phyloP scores from a whole-genome alignment of 30 jellyfish, hydroid and myxozoan genomes.

The Aurelia aurita complex sp. Pacific region DNA sequence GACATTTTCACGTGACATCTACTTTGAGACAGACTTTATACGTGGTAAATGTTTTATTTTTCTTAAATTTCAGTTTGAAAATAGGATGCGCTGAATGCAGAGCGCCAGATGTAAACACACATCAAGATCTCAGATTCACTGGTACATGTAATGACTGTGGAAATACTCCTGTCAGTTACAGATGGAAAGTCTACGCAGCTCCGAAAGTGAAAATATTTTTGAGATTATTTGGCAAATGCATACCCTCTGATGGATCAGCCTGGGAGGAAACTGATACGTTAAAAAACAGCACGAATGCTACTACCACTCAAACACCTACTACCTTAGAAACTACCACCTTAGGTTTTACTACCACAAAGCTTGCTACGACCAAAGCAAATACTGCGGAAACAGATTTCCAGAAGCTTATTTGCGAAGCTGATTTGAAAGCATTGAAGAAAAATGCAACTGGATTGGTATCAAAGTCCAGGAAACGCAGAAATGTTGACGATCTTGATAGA shows the following conservation, averaged over 20 bases:
- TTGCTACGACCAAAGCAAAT: not conserved
- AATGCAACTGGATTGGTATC: conserved; percentile 5
- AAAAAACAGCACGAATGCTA: conserved; percentile 7
- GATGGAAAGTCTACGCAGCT: conserved; percentile 43
- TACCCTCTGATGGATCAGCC: conserved; percentile 63
- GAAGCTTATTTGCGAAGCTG: conserved; percentile 27
- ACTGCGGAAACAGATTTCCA: conserved; percentile 9
- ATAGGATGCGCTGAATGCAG: conserved; percentile 50
- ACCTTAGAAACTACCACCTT: conserved; percentile 17
- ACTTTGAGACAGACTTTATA: too few species aligned
- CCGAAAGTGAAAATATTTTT: conserved; percentile 29
- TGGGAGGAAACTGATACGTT: conserved; percentile 15
- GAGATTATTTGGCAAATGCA: conserved; percentile 37
- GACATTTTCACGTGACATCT: too few species aligned
- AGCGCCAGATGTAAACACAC: conserved; percentile 41
- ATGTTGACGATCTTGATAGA: not conserved
- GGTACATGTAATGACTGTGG: conserved; percentile 49
- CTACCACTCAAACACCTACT: conserved; percentile 30
- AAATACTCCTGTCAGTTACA: conserved; percentile 10
- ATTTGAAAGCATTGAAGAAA: not conserved
- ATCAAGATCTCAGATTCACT: conserved; percentile 18
- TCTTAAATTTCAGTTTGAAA: conserved; percentile 18
- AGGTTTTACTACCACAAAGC: not conserved
- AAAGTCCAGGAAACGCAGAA: conserved; percentile 7
- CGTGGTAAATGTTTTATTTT: too few species aligned